Percentiles rank a stretch among this genome's conserved stretches.
These are phyloP conservation scores for Microdon myrmicae DNA, from an alignment of 2,888 invertebrate species.

Conservation along the genomic window DNA sequence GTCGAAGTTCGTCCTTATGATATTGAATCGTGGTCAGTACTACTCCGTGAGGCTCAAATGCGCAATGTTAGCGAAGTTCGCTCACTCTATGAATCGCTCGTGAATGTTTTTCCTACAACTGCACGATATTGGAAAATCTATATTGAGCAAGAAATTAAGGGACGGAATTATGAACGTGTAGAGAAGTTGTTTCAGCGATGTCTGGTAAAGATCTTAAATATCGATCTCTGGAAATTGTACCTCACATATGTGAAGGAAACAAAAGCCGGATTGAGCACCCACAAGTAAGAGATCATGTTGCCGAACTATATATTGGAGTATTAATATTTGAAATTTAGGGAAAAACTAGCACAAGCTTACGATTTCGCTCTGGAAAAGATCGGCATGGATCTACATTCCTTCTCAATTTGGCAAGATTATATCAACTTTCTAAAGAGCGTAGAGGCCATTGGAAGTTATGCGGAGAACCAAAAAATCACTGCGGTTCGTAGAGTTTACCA, in stretches of 20 bases:
- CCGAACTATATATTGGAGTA: not conserved
- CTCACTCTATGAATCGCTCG: constrained; percentile 92
- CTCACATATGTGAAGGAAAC: constrained; percentile 98
- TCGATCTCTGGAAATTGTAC: constrained; percentile 98
- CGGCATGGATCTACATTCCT: constrained; percentile 97
- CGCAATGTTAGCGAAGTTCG: constrained; percentile 90
- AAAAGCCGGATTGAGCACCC: constrained; percentile 89
- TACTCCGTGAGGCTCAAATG: constrained; percentile 92
- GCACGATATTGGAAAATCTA: constrained; percentile 99
- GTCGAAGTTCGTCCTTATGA: constrained; percentile 92
- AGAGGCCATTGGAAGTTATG: constrained; percentile 97
- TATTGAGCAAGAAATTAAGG: constrained; percentile 97
- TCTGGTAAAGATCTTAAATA: constrained; percentile 97
- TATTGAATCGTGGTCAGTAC: constrained; percentile 96
- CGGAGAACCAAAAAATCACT: constrained; percentile 99
- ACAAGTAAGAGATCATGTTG: constrained; percentile 77
- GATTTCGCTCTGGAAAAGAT: constrained; percentile 99
- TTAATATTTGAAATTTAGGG: constrained; percentile 70
- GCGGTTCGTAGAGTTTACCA: constrained; percentile 98
- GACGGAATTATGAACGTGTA: constrained; percentile 96
- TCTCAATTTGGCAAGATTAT: constrained; percentile 97
- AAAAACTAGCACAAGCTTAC: constrained; percentile 99
- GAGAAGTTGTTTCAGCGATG: constrained; percentile 99
- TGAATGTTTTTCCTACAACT: constrained; percentile 92
- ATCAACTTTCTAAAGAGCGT: constrained; percentile 95